Conservation (phyloP, 2,888 invertebrate genomes). For the Helicoverpa assulta region DNA sequence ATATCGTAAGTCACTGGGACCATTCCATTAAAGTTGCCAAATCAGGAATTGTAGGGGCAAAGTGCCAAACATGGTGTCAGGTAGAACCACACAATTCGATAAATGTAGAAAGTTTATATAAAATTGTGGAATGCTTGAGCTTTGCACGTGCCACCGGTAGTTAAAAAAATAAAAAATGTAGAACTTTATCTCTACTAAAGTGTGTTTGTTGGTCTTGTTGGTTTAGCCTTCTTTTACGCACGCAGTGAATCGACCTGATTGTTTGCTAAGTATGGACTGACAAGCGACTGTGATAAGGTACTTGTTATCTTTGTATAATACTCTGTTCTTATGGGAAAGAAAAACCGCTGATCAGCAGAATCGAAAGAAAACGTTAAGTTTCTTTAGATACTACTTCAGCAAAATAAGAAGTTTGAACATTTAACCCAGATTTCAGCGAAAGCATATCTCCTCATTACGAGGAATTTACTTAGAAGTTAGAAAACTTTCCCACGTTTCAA, state of each 20-base stretch:
- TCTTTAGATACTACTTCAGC: neutral
- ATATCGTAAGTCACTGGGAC: slow-evolving; percentile 33
- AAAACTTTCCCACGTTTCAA: slow-evolving; percentile 2
- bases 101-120: slow-evolving; percentile 10
- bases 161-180: neutral
- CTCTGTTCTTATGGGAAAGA: neutral
- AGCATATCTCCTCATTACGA: slow-evolving; percentile 1
- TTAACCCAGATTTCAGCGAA: slow-evolving; percentile 1
- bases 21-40: slow-evolving; percentile 32
- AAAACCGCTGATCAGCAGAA: neutral
- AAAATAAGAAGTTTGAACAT: neutral
- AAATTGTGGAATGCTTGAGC: neutral
- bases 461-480: slow-evolving; percentile 5
- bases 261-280: neutral
- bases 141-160: neutral
- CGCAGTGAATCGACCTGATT: neutral
- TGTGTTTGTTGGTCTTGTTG: neutral
- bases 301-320: neutral
- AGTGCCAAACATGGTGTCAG: slow-evolving; percentile 36
- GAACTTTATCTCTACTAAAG: neutral
- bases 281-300: neutral
- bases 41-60: slow-evolving; percentile 22
- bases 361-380: neutral
- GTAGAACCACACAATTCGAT: slow-evolving; percentile 14
- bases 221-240: slow-evolving; percentile 1